These are phyloP conservation scores for Lophotis ruficrista DNA, from an alignment of 2,113 vertebrate species.

Conservation along the genomic window DNA sequence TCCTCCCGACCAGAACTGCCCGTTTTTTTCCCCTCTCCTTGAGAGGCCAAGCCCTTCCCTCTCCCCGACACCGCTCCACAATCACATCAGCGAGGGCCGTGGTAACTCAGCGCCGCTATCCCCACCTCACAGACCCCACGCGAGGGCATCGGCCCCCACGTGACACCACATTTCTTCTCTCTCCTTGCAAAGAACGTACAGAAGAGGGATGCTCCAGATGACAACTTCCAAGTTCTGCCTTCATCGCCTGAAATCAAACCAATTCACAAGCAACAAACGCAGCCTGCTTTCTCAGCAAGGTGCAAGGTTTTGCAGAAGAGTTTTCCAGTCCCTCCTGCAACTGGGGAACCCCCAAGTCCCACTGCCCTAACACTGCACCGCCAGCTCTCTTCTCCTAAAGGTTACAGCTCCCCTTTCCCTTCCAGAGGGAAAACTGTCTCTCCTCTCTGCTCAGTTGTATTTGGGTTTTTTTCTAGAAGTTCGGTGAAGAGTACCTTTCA, in stretches of 20 bases:
- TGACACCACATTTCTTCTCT: accelerated
- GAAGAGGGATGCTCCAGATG: neutral
- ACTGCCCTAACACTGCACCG: neutral
- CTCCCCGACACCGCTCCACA: accelerated
- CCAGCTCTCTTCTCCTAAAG: neutral
- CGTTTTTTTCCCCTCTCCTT: neutral
- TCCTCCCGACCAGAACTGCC: neutral
- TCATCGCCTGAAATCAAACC: neutral
- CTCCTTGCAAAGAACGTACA: neutral
- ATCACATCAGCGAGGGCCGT: neutral
- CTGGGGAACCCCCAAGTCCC: neutral
- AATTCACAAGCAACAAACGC: neutral
- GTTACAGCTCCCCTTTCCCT: neutral
- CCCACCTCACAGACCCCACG: neutral
- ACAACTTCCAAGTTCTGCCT: neutral
- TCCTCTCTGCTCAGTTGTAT: accelerated
- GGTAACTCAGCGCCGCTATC: neutral
- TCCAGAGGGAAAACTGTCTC: neutral
- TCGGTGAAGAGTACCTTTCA: neutral
- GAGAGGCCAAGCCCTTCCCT: neutral
- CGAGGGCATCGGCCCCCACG: neutral
- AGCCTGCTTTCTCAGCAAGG: accelerated
- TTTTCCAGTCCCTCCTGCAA: neutral
- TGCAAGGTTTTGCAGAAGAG: accelerated
- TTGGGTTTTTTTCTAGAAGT: no score